These are phyloP conservation scores for Ganaspis sp. DNA, from an alignment of 1,140 invertebrate species.

Conservation along the genomic window DNA sequence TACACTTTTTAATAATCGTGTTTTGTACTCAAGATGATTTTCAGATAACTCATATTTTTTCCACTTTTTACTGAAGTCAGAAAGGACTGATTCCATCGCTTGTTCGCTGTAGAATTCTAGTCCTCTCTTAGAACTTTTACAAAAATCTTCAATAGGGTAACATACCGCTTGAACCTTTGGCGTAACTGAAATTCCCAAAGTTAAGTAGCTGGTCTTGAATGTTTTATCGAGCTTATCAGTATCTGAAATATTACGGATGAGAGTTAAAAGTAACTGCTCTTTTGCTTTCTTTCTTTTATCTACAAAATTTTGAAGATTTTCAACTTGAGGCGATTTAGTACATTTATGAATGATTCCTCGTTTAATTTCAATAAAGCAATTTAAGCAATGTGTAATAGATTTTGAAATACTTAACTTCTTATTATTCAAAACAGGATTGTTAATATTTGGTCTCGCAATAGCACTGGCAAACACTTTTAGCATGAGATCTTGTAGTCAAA, in stretches of 20 bases:
- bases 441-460: background rate
- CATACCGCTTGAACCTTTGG: background rate
- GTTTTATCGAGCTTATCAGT: background rate
- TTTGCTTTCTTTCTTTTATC: background rate
- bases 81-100: background rate
- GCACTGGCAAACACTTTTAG: background rate
- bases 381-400: background rate
- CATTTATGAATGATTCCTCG: background rate
- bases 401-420: background rate
- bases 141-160: background rate
- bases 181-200: slow-evolving; percentile 4
- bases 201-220: slow-evolving; percentile 32
- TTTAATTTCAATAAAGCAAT: background rate
- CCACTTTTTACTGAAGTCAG: background rate
- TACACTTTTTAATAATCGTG: background rate
- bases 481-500: background rate
- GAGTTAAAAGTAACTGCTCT: background rate
- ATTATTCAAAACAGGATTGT: background rate
- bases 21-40: background rate
- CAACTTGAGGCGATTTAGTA: background rate
- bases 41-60: background rate
- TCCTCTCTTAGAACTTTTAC: background rate
- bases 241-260: background rate
- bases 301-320: too few species aligned
- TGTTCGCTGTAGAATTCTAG: background rate